Evolutionary conservation across 2,888 invertebrate species (phyloP), one percentile per base, ranked within the genome.

Genomic region (Crocallis elinguaria): DNA sequence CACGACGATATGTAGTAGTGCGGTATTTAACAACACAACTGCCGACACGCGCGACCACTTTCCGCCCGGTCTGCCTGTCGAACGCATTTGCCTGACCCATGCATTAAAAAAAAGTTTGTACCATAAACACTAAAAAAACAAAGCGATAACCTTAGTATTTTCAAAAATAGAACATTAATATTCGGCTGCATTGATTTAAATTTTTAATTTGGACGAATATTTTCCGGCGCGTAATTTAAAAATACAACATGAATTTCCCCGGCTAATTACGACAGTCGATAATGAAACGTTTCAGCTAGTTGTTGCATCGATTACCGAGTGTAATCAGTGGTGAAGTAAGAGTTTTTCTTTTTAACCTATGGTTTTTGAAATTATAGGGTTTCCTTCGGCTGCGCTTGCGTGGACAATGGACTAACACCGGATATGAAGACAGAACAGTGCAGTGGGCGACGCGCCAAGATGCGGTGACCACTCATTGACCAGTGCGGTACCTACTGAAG

Each of bases 11-110:
- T 88, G 85, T 88, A 87, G 80, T 86, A 86, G 79, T 79, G 76
- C 75, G 70, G 88, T 91, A 91, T 91, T 91, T 91, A 91, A 91
- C 83, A 85, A 81, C 84, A 81, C 69, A 69, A 77, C 84, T 57
- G 63, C 61, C 73, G 80, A 82, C 78, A 80, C 84, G 83, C 82
- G 82, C 82, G 84, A 82, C 82, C 90, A 91, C 82, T 91, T 83
- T 79, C 79, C 71, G 62, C 74, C 71, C 84, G 82, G 79, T 67
- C 82, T 72, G 78, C 77, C 75, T 74, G 77, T 70, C 74, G 87
- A 76, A 81, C 86, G 86, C 83, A 84, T 82, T 79, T 70, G 71
- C 71, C 72, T 69, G 62, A 69, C 65, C 52, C 66, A 74, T 69
- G 64, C 57, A 52, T 67, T 67, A 66, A 60, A 73, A 78, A 58